A percentile compares a stretch with the other conserved stretches of the same genome.
phyloP scores from a whole-genome alignment of 2,888 invertebrate genomes.

The Melieria crassipennis region DNA sequence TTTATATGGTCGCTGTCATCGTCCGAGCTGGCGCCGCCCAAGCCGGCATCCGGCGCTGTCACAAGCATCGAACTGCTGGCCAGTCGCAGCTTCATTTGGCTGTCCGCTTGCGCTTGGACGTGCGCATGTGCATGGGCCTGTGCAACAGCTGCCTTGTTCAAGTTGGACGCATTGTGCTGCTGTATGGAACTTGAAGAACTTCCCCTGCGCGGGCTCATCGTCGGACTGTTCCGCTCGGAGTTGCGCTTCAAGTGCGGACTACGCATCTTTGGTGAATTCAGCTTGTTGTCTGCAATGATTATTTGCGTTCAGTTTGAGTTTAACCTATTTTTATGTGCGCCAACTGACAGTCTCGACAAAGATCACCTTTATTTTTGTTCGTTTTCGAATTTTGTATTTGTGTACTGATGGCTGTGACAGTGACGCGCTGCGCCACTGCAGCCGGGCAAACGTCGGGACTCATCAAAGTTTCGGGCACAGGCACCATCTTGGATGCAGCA shows the following conservation, averaged over 20 bases:
- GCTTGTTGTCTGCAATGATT: slow-evolving; percentile 56
- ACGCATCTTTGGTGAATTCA: slow-evolving; percentile 63
- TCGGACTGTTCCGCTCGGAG: slow-evolving; percentile 55
- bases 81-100: slow-evolving; percentile 49
- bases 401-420: slow-evolving; percentile 56
- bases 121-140: slow-evolving; percentile 28
- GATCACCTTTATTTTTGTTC: slow-evolving; percentile 61
- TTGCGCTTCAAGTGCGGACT: slow-evolving; percentile 60
- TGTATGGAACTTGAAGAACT: slow-evolving; percentile 31
- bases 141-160: slow-evolving; percentile 13
- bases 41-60: slow-evolving; percentile 58
- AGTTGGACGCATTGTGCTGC: slow-evolving; percentile 29
- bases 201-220: slow-evolving; percentile 61
- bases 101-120: slow-evolving; percentile 39
- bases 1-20: slow-evolving; percentile 73
- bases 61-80: slow-evolving; percentile 53
- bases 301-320: slow-evolving; percentile 3
- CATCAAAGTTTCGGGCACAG: slow-evolving; percentile 87
- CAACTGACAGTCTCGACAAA: neutral
- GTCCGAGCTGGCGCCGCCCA: slow-evolving; percentile 66
- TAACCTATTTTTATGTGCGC: slow-evolving; percentile 9
- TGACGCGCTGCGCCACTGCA: slow-evolving; percentile 59
- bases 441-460: slow-evolving; percentile 74
- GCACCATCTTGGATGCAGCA: slow-evolving; percentile 86
- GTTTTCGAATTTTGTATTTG: slow-evolving; percentile 62